Conservation (phyloP, 2,797 vertebrate genomes). For the Pipistrellus kuhlii region DNA sequence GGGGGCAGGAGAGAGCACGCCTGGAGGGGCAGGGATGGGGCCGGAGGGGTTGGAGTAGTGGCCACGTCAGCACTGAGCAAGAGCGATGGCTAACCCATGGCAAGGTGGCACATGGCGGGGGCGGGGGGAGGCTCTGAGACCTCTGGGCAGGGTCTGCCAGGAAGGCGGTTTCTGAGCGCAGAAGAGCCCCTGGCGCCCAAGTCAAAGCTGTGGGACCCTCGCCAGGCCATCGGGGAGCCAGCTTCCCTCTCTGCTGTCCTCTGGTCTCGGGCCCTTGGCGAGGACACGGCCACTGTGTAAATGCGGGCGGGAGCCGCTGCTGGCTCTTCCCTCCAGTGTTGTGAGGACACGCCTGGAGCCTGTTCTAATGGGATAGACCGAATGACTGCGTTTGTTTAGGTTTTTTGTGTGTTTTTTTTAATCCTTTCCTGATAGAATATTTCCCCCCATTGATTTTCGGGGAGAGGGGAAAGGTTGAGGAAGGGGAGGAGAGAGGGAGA, state of each 20-base stretch:
- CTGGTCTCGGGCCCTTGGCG: background rate
- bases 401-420: background rate
- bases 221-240: background rate
- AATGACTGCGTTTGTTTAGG: background rate
- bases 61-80: background rate
- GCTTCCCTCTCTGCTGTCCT: background rate
- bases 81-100: background rate
- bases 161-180: background rate
- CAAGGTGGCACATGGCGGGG: background rate
- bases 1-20: too few relatives aligned
- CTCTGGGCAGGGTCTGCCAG: too few relatives aligned
- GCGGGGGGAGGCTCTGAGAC: background rate
- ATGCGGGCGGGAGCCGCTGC: background rate
- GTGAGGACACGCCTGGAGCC: background rate
- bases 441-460: too few relatives aligned
- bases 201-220: rapidly evolving
- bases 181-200: too few relatives aligned
- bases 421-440: too few relatives aligned
- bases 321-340: background rate
- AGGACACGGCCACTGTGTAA: background rate
- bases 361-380: background rate
- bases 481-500: too few relatives aligned
- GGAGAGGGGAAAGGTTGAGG: too few relatives aligned
- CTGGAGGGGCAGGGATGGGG: background rate
- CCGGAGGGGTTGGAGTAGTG: too few relatives aligned